A percentile compares a stretch with the other conserved stretches of the same genome.
Conservation (phyloP, 1,140 invertebrate genomes). For the Drosophila busckii region DNA sequence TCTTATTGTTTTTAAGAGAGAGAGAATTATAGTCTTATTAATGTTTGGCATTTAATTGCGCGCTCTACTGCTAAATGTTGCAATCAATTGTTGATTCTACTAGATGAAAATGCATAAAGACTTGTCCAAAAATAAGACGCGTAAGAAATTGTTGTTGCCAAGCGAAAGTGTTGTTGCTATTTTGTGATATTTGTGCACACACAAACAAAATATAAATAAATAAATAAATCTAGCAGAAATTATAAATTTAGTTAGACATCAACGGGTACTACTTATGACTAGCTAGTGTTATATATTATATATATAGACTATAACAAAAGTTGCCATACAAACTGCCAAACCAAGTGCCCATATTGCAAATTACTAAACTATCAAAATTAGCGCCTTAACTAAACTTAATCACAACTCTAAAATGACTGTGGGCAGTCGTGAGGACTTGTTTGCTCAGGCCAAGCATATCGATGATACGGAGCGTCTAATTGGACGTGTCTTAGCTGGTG, state of each 20-base stretch:
- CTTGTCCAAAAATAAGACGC: slow-evolving; percentile 73
- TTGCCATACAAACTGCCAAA: slow-evolving; percentile 44
- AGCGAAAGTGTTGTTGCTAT: slow-evolving; percentile 31
- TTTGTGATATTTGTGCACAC: slow-evolving; percentile 56
- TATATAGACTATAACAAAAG: slow-evolving; percentile 40
- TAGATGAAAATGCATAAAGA: slow-evolving; percentile 78
- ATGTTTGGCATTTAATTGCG: slow-evolving; percentile 8
- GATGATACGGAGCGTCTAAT: slow-evolving; percentile 75
- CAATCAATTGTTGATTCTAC: slow-evolving; percentile 50
- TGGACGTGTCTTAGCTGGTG: slow-evolving; percentile 70
- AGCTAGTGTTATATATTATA: too few species aligned
- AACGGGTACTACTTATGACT: too few species aligned
- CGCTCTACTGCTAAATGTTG: slow-evolving; percentile 27
- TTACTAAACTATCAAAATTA: background rate
- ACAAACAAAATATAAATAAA: slow-evolving; percentile 29
- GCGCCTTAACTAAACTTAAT: background rate
- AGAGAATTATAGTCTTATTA: slow-evolving; percentile 9
- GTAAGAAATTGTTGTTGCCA: slow-evolving; percentile 61
- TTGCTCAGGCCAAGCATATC: slow-evolving; percentile 70
- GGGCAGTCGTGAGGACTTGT: slow-evolving; percentile 71
- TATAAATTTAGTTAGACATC: background rate
- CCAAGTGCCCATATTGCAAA: background rate
- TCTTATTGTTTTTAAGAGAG: slow-evolving; percentile 16
- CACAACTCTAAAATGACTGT: slow-evolving; percentile 55
- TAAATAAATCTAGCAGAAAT: slow-evolving; percentile 8